Percentiles rank a stretch among this genome's conserved stretches.
These are phyloP conservation scores for Gopherus evgoodei DNA, from an alignment of 2,113 vertebrate genomes.

Conservation along the genomic window DNA sequence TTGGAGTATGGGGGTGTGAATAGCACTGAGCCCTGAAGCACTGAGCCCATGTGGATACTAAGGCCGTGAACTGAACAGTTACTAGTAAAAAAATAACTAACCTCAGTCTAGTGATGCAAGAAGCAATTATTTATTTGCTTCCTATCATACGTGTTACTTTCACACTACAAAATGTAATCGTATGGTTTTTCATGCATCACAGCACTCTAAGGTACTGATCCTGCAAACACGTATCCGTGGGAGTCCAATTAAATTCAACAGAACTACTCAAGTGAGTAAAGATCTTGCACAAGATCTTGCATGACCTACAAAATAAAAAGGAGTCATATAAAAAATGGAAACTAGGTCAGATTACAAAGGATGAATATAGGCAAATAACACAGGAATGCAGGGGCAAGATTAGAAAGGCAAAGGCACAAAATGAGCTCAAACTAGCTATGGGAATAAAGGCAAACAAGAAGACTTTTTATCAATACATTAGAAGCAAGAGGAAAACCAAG, in stretches of 20 bases:
- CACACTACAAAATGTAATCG: neutral
- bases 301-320: too few relatives aligned
- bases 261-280: neutral
- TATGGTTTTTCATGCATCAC: neutral
- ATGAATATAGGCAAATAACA: too few relatives aligned
- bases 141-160: neutral
- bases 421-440: too few relatives aligned
- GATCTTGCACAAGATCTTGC: too few relatives aligned
- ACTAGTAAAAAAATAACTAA: neutral
- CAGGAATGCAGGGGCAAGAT: too few relatives aligned
- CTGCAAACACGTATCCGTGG: neutral
- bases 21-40: neutral
- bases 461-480: too few relatives aligned
- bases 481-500: too few relatives aligned
- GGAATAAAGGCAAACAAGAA: too few relatives aligned
- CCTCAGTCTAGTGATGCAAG: neutral
- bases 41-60: neutral
- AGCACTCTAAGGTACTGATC: neutral
- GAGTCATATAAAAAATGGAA: too few relatives aligned
- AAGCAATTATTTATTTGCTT: neutral
- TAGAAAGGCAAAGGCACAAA: too few relatives aligned
- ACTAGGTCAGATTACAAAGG: too few relatives aligned
- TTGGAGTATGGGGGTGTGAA: neutral
- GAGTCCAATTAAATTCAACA: neutral
- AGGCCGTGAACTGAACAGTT: neutral